Base-by-base conservation (phyloP, 2,113 vertebrate genomes). In the Lampris megalopsis region DNA sequence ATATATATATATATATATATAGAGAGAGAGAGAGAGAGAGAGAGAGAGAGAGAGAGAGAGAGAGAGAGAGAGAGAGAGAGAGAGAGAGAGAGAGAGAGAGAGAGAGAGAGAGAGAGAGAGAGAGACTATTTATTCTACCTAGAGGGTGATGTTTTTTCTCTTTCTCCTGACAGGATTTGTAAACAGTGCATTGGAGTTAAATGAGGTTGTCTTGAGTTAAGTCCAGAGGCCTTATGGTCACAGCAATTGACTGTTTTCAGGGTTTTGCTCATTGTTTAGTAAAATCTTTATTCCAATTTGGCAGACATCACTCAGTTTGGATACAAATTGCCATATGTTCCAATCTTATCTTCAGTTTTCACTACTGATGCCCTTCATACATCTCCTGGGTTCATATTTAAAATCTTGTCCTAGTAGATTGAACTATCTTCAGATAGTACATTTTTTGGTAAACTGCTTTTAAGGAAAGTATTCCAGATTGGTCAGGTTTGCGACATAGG, bases 101-200 rank as follows among this genome's bases (percentile, higher is more conserved):
- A 24, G 24, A 24, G 24, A 24, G 24, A 24, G 24, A 24, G 24
- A 24, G 24, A 24, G 24, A 24, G 24, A 24, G 24, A 24, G 24
- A 24, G 24, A 24, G 24, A 24, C 24, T 24, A 24, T 24, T 24
- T 24, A 24, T 24, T 24, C 24, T 24, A 24, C 24, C 24, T 24
- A 24, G 24, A 24, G 24, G 24, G 24, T 24, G 24, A 24, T 24
- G 24, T 24, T 24, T 24, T 24, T 76, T 79, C 38, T 86, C 75
- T 63, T 45, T 75, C 82, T 87, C 82, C 58, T 63, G 77, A 79
- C 75, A 83, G 71, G 81, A 88, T 88, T 84, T 88, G 83, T 88
- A 86, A 91, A 88, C 81, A 87, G 61, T 79, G 88, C 86, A 77
- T 72, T 73, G 80, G 75, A 81, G 77, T 87, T 80, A 85, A 86